phyloP scores from a whole-genome alignment of 2,888 invertebrate species.

The Oscheius sp. region DNA sequence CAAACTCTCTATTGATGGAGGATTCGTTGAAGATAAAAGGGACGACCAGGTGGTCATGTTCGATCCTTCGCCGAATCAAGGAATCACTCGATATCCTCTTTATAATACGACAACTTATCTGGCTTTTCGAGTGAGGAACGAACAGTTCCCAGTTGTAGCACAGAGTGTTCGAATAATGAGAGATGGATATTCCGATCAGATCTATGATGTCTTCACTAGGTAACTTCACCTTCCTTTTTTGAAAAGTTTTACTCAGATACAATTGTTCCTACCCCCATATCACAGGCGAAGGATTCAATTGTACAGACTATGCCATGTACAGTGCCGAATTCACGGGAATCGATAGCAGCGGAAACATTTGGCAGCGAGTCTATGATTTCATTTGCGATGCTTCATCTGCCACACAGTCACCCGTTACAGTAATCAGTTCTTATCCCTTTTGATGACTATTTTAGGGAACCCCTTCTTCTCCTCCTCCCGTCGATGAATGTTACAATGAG shows the following conservation, averaged over 20 bases:
- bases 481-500: constrained; percentile 46
- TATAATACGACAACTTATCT: constrained; percentile 27
- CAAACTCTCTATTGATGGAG: constrained; percentile 51
- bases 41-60: constrained; percentile 51
- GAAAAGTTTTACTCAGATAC: constrained; percentile 39
- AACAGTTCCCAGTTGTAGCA: constrained; percentile 39
- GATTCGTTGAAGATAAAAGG: constrained; percentile 49
- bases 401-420: constrained; percentile 30
- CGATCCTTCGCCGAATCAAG: constrained; percentile 34
- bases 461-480: constrained; percentile 35
- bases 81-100: constrained; percentile 46
- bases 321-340: constrained; percentile 46
- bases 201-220: constrained; percentile 35
- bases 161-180: constrained; percentile 39
- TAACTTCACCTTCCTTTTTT: background rate
- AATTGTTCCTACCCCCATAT: constrained; percentile 50
- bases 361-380: constrained; percentile 57
- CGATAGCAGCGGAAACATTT: constrained; percentile 52
- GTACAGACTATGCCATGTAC: constrained; percentile 42
- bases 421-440: background rate
- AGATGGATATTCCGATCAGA: constrained; percentile 34
- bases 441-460: constrained; percentile 16
- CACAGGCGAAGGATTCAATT: constrained; percentile 42
- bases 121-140: constrained; percentile 43
- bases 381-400: constrained; percentile 40